These are phyloP conservation scores for Agrypnia vestita DNA, from an alignment of 1,140 invertebrate genomes.

Conservation along the genomic window DNA sequence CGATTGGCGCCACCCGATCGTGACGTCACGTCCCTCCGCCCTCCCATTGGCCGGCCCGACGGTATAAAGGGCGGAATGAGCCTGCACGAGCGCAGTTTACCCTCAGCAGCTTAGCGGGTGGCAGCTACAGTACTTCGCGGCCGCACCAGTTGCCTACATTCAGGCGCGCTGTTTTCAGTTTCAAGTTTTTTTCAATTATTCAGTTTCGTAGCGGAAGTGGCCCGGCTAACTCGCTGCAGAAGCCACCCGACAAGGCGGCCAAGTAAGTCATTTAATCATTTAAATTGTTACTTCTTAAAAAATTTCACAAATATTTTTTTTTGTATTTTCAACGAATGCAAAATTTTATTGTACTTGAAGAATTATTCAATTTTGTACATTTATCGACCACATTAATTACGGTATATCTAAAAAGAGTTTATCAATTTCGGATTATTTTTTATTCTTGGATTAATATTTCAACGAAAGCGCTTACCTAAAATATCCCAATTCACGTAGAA, in stretches of 20 bases:
- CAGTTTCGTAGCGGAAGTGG: slow-evolving; percentile 5
- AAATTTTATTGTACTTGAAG: too few species aligned
- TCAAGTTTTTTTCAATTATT: slow-evolving; percentile 2
- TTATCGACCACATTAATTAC: too few species aligned
- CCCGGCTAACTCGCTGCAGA: neutral
- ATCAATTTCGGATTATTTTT: too few species aligned
- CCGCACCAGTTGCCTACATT: slow-evolving; percentile 20
- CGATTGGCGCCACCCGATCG: slow-evolving; percentile 15
- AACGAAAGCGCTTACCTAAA: too few species aligned
- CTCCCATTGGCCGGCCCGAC: slow-evolving; percentile 7
- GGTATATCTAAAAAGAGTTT: too few species aligned
- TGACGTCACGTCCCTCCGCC: slow-evolving; percentile 26
- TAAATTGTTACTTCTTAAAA: too few species aligned
- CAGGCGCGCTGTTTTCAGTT: slow-evolving; percentile 31
- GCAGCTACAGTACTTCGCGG: neutral
- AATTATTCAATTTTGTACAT: too few species aligned
- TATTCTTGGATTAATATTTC: too few species aligned
- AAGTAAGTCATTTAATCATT: slow-evolving; percentile 18
- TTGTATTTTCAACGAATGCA: too few species aligned
- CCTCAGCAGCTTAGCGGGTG: slow-evolving; percentile 14
- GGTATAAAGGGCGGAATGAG: slow-evolving; percentile 26
- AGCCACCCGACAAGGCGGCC: neutral
- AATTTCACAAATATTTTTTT: too few species aligned
- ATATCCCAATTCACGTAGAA: too few species aligned
- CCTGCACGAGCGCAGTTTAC: slow-evolving; percentile 15